These are phyloP conservation scores for Choreutis nemorana DNA, from an alignment of 2,888 invertebrate genomes.

Conservation along the genomic window DNA sequence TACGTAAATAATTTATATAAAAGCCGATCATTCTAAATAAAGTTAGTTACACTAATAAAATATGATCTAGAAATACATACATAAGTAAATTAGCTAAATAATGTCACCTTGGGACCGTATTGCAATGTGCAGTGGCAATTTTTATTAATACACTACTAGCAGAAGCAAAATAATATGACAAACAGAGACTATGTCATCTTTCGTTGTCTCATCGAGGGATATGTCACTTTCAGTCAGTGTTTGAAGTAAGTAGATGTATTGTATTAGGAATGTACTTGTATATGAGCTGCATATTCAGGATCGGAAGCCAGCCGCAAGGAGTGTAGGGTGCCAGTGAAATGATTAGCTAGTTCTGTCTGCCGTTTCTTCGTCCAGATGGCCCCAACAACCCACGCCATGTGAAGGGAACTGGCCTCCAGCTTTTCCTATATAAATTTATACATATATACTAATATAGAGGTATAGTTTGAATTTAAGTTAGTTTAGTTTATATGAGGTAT, in stretches of 20 bases:
- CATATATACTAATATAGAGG: not conserved
- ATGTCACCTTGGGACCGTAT: too few species aligned
- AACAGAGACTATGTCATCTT: not conserved
- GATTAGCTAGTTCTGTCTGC: slow-evolving; percentile 67
- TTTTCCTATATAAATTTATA: slow-evolving; percentile 40
- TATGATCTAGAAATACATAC: too few species aligned
- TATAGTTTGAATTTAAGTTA: not conserved
- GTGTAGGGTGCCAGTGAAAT: slow-evolving; percentile 66
- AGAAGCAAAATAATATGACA: not conserved
- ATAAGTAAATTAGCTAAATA: too few species aligned
- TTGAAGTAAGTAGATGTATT: not conserved
- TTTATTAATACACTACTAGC: too few species aligned
- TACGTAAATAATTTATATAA: too few species aligned
- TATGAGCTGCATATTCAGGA: slow-evolving; percentile 52
- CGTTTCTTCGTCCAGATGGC: slow-evolving; percentile 72
- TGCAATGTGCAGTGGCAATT: too few species aligned
- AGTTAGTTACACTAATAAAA: too few species aligned
- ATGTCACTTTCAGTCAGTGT: too few species aligned
- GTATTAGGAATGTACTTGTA: slow-evolving; percentile 23
- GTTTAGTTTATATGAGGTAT: too few species aligned
- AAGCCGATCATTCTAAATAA: too few species aligned
- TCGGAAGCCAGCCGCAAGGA: slow-evolving; percentile 69
- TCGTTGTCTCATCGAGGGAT: not conserved
- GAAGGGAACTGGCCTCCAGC: slow-evolving; percentile 57
- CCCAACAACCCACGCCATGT: slow-evolving; percentile 75